Conservation (phyloP, 64 coral and sea anemone genomes). For the Platygyra sinensis region DNA sequence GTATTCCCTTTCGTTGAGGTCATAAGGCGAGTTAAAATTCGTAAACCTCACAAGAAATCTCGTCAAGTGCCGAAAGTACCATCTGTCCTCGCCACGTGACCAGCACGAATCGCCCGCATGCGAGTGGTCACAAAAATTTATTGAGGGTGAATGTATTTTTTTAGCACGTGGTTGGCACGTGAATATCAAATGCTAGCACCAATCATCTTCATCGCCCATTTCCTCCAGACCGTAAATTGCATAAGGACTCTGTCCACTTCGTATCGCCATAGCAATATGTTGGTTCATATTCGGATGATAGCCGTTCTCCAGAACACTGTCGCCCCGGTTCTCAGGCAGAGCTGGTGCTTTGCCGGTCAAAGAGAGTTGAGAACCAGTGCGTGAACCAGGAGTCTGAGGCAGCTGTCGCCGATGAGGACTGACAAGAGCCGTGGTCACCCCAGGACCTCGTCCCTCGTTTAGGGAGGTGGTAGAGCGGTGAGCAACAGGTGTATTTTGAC, state of each 20-base stretch:
- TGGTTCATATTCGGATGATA: slow-evolving; percentile 99
- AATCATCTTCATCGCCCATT: slow-evolving; percentile 92
- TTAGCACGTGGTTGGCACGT: slow-evolving; percentile 31
- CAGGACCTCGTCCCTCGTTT: slow-evolving; percentile 85
- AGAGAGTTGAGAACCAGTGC: slow-evolving; percentile 86
- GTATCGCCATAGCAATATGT: slow-evolving; percentile 99
- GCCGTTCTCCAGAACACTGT: slow-evolving; percentile 90
- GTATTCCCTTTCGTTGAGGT: not conserved
- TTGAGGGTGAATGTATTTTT: not conserved
- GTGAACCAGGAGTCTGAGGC: slow-evolving; percentile 81
- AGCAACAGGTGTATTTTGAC: slow-evolving; percentile 50
- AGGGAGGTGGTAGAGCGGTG: slow-evolving; percentile 86
- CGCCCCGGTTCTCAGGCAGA: slow-evolving; percentile 76
- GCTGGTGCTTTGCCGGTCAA: slow-evolving; percentile 83
- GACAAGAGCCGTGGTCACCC: slow-evolving; percentile 73
- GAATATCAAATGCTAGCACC: slow-evolving; percentile 71
- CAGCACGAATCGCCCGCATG: slow-evolving; percentile 8
- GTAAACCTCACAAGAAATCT: not conserved
- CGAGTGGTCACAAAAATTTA: not conserved
- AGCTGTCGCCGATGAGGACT: slow-evolving; percentile 68
- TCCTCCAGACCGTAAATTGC: slow-evolving; percentile 98
- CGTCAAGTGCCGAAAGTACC: not conserved
- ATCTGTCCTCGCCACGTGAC: not conserved
- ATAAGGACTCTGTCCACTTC: slow-evolving; percentile 97
- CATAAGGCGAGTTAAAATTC: not conserved